Base-by-base conservation (phyloP, 1,140 invertebrate species). In the Aricia agestis region DNA sequence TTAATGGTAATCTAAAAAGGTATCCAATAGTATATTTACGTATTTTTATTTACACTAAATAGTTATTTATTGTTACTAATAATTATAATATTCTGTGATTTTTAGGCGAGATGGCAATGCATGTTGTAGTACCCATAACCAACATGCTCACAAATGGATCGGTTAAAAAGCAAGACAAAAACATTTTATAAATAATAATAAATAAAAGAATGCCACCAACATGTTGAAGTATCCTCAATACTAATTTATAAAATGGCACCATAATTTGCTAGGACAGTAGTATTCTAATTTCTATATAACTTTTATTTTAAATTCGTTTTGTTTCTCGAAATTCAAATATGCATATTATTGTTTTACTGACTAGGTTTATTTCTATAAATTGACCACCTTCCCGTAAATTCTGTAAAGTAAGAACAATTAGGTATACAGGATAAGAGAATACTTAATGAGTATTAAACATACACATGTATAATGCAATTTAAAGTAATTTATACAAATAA, bases 331-430 rank as follows among this genome's bases (percentile, higher is more conserved):
- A 45, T 42, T 13, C n/a, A 15, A 59, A 36, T 63, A 59, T 25
- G 15, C 6, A 59, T 10, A 59, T 36, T 10, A 59, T 36, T 69
- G 58, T 61, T 59, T 69, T 41, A 69, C 32, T 61, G 68, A 69
- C 68, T 69, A 69, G 68, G 25, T 59, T 36, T 63, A 41, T 32
- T 61, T 36, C 31, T 69, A 69, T 69, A 59, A 36, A 58, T 59
- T 69, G 17, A 11, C 25, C 36, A 6, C 36, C 36, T 36, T 9
- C 36, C 6, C 36, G 2, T 9, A 9, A 36, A 5, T 36, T 36
- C 36, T 36, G 18, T 68, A 25, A 25, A 31, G 18, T 52, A 42
- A 42, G 6, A 42, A 9, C 7, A 9, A 42, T 52, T n/a, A n/a
- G n/a, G n/a, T 52, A 1, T 52, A 52, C 36, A 36, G 36, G 9